Conservation (phyloP, 2,113 vertebrate genomes). For the Ornithorhynchus anatinus region DNA sequence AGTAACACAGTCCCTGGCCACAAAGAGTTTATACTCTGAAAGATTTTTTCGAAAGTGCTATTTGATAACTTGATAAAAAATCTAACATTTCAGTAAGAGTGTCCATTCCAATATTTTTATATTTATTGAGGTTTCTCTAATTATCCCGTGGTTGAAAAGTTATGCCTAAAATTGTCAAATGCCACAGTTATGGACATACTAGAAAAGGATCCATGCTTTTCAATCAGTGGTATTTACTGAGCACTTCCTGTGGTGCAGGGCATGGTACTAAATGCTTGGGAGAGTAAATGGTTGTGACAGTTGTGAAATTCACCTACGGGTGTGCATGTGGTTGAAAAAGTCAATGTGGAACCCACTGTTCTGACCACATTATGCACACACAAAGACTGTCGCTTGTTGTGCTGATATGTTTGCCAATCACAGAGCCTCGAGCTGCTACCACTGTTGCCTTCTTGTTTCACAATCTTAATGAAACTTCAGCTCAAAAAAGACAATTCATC, state of each 20-base stretch:
- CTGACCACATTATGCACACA: too few species aligned
- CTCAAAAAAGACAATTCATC: too few species aligned
- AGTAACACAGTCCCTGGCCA: too few species aligned
- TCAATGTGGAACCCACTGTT: too few species aligned
- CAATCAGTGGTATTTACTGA: neutral
- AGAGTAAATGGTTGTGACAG: too few species aligned
- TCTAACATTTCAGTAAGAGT: neutral
- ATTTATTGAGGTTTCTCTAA: neutral
- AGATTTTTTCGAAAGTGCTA: neutral
- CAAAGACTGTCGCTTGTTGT: too few species aligned
- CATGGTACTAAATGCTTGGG: neutral
- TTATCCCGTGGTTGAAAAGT: neutral
- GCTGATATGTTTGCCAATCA: too few species aligned
- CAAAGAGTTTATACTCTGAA: conserved; percentile 20
- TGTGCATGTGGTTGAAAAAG: too few species aligned
- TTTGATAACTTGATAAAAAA: neutral
- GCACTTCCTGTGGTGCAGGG: neutral
- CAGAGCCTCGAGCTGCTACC: too few species aligned
- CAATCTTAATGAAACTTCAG: too few species aligned
- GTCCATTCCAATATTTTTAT: neutral
- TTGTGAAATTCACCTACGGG: too few species aligned
- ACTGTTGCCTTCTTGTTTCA: too few species aligned
- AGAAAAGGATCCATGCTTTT: neutral
- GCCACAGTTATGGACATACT: neutral
- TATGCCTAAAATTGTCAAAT: neutral